Conservation (phyloP, 1,140 invertebrate genomes). For the Diachasmimorpha longicaudata region DNA sequence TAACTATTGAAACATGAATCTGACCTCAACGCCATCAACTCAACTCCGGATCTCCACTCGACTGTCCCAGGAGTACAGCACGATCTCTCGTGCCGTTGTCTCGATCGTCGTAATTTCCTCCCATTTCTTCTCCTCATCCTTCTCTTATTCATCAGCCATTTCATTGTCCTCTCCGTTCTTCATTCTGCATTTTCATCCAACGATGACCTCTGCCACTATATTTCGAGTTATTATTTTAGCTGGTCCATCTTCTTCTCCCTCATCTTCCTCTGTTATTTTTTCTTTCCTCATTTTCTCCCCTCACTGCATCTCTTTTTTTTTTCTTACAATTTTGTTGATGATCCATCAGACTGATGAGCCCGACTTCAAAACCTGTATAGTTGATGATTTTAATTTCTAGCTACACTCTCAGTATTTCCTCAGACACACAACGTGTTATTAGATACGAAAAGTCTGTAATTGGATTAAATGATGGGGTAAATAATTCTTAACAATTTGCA, state of each 20-base stretch:
- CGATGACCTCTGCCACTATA: conserved; percentile 31
- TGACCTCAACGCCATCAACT: background rate
- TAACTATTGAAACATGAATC: background rate
- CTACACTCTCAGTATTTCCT: background rate
- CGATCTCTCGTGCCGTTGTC: conserved; percentile 36
- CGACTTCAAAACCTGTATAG: conserved; percentile 14
- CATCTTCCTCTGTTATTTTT: background rate
- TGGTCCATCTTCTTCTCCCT: conserved; percentile 24
- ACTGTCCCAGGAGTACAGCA: conserved; percentile 26
- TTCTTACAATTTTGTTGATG: conserved; percentile 14
- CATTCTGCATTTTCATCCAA: background rate
- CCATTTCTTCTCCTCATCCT: background rate
- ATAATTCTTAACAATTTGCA: background rate
- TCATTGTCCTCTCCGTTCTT: conserved; percentile 8
- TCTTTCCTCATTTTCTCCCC: background rate
- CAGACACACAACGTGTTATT: conserved; percentile 19
- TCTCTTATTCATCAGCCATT: background rate
- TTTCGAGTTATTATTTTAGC: conserved; percentile 30
- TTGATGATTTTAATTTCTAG: conserved; percentile 28
- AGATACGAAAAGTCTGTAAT: conserved; percentile 25
- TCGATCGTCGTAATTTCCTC: conserved; percentile 37
- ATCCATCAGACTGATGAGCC: conserved; percentile 30
- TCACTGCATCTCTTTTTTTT: background rate
- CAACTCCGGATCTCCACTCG: background rate
- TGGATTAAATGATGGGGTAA: conserved; percentile 21